These are phyloP conservation scores for Allobates femoralis DNA, from an alignment of 2,797 vertebrate species.

Conservation along the genomic window DNA sequence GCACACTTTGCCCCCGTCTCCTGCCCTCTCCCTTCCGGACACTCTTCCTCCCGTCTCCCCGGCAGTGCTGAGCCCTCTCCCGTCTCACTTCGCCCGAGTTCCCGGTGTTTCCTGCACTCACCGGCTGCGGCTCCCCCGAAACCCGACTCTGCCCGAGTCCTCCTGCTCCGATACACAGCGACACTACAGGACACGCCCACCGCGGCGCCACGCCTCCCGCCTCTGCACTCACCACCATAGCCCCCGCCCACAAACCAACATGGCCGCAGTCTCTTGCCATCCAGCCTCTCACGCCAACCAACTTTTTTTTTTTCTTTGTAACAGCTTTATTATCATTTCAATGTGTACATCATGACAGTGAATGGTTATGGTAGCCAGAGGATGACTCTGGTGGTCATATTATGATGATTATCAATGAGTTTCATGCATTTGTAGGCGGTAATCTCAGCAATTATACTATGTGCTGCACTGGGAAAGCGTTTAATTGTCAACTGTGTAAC, in stretches of 20 bases:
- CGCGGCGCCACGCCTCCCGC: slow-evolving; percentile 38
- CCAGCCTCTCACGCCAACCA: slow-evolving; percentile 32
- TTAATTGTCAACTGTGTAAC: no score
- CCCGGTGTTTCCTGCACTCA: slow-evolving; percentile 35
- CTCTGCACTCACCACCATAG: slow-evolving; percentile 27
- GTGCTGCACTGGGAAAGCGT: no score
- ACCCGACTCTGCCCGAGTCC: neutral
- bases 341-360: neutral
- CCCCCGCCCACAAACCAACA: neutral
- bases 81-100: slow-evolving; percentile 19
- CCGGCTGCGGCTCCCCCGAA: neutral
- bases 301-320: neutral
- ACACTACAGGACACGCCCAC: slow-evolving; percentile 37
- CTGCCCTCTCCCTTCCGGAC: neutral
- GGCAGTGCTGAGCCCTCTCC: neutral
- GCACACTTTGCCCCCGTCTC: neutral
- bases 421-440: no score
- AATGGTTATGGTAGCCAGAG: neutral
- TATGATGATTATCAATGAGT: no score
- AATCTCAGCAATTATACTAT: no score
- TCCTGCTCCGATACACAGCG: slow-evolving; percentile 15
- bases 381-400: no score
- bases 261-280: slow-evolving; percentile 16
- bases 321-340: slow-evolving; percentile 36
- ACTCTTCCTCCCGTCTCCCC: neutral